Evolutionary conservation across 2,888 invertebrate genomes (phyloP).

Genomic region (Xestoiulus laeticollis): DNA sequence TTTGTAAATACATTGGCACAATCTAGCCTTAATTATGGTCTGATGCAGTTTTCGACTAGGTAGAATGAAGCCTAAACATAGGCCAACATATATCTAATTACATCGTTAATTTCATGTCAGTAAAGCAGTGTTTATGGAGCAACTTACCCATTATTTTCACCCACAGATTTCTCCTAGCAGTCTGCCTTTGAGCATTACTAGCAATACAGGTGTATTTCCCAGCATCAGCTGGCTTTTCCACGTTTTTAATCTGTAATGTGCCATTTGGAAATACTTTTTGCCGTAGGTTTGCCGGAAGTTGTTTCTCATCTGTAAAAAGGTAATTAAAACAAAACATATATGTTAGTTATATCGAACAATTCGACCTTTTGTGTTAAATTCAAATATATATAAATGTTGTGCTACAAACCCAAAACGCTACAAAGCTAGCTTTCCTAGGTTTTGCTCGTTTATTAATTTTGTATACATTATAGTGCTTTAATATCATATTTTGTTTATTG

Average conservation of each 20-base stretch:
- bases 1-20: not conserved
- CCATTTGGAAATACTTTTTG: conserved; percentile 56
- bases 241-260: conserved; percentile 53
- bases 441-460: not conserved
- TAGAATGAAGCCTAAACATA: not conserved
- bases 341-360: not conserved
- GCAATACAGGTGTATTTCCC: conserved; percentile 55
- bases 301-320: conserved; percentile 53
- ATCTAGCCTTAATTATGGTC: conserved; percentile 4
- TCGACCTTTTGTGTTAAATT: not conserved
- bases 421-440: not conserved
- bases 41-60: not conserved
- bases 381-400: conserved; percentile 16
- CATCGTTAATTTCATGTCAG: conserved; percentile 9
- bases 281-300: conserved; percentile 54
- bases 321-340: not conserved
- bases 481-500: not conserved
- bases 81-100: not conserved
- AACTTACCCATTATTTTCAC: conserved; percentile 54
- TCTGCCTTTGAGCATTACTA: conserved; percentile 55
- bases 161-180: conserved; percentile 55
- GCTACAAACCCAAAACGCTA: conserved; percentile 40
- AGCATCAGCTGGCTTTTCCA: conserved; percentile 54
- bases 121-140: not conserved
- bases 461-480: no score